Base-by-base conservation (phyloP, 2,888 invertebrate genomes). In the Erynnis tages region DNA sequence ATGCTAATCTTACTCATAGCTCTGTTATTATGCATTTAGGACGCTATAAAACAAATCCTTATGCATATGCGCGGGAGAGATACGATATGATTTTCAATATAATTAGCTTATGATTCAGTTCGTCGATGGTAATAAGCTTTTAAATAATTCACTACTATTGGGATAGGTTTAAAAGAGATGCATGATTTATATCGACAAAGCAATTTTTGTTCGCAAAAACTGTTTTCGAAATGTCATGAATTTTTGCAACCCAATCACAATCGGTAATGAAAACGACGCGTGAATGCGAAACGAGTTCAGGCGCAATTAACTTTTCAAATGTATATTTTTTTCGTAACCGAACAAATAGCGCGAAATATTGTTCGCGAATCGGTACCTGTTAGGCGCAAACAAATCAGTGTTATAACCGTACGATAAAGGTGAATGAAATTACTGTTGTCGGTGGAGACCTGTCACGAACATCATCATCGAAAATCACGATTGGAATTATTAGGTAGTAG, bases 401-500 rank as follows among this genome's bases (percentile, higher is more conserved):
- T 11, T 8, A 14, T 8, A 23, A 34, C 23, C 32, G 32, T 34
- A 23, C 45, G 40, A 43, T 30, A 47, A 40, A 47, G 46, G 29
- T 44, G 41, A 41, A 10, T 25, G 30, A 55, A 53, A 54, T 37
- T 40, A 43, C 30, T 1, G 25, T 7, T 27, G 19, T 19, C 29
- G 17, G 38, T 37, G 11, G 19, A n/a, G 11, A 69, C 60, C 69
- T 73, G 73, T 78, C 82, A 80, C 82, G 77, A 81, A 71, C 65
- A 63, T 73, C 74, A 79, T 82, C 76, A 76, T 75, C 65, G 66
- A 71, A 76, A 76, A 84, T 82, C 81, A 82, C 79, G 79, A 79
- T 78, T 67, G 68, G 71, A 73, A 79, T 84, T 76, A 80, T 79
- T 75, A 76, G 76, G 4, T 38, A 23, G 78, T 71, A 73, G 73